Evolutionary conservation across 2,888 invertebrate genomes (phyloP), one percentile per base, ranked within the genome.

Genomic region (Oegoconia quadripuncta): DNA sequence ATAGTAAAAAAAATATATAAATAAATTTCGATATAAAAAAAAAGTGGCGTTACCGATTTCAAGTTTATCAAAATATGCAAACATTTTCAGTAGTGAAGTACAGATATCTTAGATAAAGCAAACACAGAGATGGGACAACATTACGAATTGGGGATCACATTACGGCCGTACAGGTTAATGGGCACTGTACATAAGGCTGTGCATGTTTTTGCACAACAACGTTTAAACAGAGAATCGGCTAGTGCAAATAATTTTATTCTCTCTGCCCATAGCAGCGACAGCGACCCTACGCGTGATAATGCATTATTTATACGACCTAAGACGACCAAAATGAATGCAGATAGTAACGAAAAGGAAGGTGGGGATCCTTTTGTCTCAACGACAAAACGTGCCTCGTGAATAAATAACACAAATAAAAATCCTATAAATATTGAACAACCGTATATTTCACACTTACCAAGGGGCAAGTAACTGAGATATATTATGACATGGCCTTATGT

Each of bases 221-320:
- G 11, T 34, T 26, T 12, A 17, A 27, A 50, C 45, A 52, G 49
- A 42, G 45, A 34, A 58, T 56, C 53, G 54, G 50, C 50, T 52
- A 46, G 55, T 64, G 65, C 59, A 66, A 75, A 78, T 78, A 80
- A 80, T 75, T 75, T 75, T 69, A 77, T 76, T 68, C 72, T 48
- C 48, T 42, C 52, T 68, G 68, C 64, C 72, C 70, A 53, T 44
- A 52, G 56, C 59, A 49, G 36, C 61, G 64, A 59, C 52, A 40
- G 56, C 56, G 72, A 66, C 66, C 69, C 71, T 64, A 77, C 71
- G 81, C 84, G 83, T 86, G 86, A 82, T 79, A 79, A 83, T 87
- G 84, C 81, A 86, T 87, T 87, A 87, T 87, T 83, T 86, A 87
- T 87, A 73, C 62, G 66, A 68, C 73, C 80, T 79, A 76, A 81